Evolutionary conservation across 1,140 invertebrate species (phyloP).

Genomic region (Monomorium pharaonis): DNA sequence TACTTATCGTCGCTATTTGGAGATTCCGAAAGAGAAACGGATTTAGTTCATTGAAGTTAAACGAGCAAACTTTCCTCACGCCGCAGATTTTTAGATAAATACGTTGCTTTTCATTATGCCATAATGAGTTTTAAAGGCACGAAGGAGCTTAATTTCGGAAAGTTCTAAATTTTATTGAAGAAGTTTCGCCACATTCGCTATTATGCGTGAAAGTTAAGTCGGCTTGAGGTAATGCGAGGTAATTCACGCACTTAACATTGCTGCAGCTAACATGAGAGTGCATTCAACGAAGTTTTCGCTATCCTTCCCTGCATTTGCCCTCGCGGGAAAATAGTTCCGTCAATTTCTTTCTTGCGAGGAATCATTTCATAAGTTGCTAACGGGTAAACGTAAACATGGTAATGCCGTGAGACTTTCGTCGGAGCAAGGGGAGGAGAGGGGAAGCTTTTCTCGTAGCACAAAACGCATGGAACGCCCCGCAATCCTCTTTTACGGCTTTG

Average conservation of each 20-base stretch:
- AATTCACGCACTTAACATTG: background rate
- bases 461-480: conserved; percentile 4
- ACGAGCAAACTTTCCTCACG: background rate
- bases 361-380: conserved; percentile 22
- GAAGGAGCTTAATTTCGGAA: background rate
- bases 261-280: background rate
- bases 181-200: background rate
- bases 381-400: conserved; percentile 27
- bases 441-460: background rate
- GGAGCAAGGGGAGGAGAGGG: background rate
- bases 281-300: conserved; percentile 7
- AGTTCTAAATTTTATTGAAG: background rate
- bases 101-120: background rate
- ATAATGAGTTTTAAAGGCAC: background rate
- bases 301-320: conserved; percentile 21
- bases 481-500: conserved; percentile 46
- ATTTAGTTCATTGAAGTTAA: background rate
- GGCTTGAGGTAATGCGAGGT: background rate
- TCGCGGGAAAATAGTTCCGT: background rate
- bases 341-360: background rate
- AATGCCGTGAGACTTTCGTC: background rate
- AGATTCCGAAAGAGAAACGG: background rate
- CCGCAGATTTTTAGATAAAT: background rate
- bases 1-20: background rate
- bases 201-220: background rate